A percentile compares a stretch with the other conserved stretches of the same genome.
Conservation (phyloP, 1,140 invertebrate genomes). For the Drosophila varians region DNA sequence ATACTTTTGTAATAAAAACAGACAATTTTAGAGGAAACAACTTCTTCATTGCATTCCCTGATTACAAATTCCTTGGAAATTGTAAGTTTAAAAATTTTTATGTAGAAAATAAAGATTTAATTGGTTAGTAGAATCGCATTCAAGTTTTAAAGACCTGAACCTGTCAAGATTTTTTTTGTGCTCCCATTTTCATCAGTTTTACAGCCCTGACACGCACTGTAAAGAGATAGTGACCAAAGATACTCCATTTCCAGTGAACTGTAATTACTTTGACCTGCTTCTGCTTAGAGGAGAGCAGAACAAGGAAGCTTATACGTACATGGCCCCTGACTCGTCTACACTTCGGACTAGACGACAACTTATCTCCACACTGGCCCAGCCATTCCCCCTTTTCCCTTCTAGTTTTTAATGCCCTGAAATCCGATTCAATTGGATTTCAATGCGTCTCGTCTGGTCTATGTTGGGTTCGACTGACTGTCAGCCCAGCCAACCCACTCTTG, state of each 20-base stretch:
- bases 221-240: constrained; percentile 20
- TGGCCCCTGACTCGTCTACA: constrained; percentile 33
- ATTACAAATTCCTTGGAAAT: background rate
- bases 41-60: too few relatives aligned
- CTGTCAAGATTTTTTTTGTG: constrained; percentile 13
- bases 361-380: constrained; percentile 13
- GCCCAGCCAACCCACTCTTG: background rate
- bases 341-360: constrained; percentile 39
- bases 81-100: background rate
- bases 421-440: constrained; percentile 78
- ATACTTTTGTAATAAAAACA: too few relatives aligned
- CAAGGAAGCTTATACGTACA: constrained; percentile 29
- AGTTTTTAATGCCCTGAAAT: constrained; percentile 67
- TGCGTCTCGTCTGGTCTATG: constrained; percentile 27
- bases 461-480: background rate
- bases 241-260: constrained; percentile 47
- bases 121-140: constrained; percentile 10
- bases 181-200: background rate
- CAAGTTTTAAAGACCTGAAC: background rate
- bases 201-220: constrained; percentile 18
- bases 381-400: background rate
- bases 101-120: constrained; percentile 4
- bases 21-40: too few relatives aligned
- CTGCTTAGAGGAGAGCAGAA: constrained; percentile 30
- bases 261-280: constrained; percentile 81